phyloP scores from a whole-genome alignment of 1,140 invertebrate species.

The Eulimnadia texana region DNA sequence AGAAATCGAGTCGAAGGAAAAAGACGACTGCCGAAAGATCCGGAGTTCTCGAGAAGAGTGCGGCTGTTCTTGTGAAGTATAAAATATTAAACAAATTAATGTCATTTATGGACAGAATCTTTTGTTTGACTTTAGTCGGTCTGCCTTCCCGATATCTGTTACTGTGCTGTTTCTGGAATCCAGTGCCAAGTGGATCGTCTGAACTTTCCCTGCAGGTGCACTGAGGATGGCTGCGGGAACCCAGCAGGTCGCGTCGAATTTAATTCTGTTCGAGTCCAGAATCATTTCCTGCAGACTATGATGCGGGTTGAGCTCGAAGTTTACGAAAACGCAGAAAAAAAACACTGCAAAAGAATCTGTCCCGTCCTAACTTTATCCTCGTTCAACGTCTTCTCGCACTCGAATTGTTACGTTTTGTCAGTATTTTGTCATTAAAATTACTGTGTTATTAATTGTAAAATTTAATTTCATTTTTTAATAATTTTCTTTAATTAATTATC shows the following conservation, averaged over 20 bases:
- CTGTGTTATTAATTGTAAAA: too few species aligned
- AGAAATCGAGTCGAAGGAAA: constrained; percentile 85
- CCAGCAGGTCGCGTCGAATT: constrained; percentile 86
- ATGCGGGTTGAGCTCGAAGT: constrained; percentile 67
- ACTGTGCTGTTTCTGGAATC: constrained; percentile 84
- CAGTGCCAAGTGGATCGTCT: constrained; percentile 92
- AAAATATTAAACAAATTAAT: background rate
- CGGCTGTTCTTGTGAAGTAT: constrained; percentile 83
- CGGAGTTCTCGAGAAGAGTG: constrained; percentile 82
- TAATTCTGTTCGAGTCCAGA: constrained; percentile 84
- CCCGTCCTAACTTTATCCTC: too few species aligned
- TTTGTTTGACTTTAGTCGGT: constrained; percentile 28
- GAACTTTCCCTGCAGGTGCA: constrained; percentile 93
- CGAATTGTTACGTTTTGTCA: too few species aligned
- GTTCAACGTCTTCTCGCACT: too few species aligned
- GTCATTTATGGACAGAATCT: background rate
- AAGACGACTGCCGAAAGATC: constrained; percentile 86
- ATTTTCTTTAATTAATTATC: too few species aligned
- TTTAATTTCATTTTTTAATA: too few species aligned
- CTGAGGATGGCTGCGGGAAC: constrained; percentile 85
- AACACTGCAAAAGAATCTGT: too few species aligned
- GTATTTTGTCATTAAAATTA: too few species aligned
- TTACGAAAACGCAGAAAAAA: background rate
- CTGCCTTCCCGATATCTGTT: constrained; percentile 89
- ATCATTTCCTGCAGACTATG: constrained; percentile 93